Evolutionary conservation across 2,888 invertebrate species (phyloP), one percentile per base, ranked within the genome.

Genomic region (Opisthograptis luteolata): DNA sequence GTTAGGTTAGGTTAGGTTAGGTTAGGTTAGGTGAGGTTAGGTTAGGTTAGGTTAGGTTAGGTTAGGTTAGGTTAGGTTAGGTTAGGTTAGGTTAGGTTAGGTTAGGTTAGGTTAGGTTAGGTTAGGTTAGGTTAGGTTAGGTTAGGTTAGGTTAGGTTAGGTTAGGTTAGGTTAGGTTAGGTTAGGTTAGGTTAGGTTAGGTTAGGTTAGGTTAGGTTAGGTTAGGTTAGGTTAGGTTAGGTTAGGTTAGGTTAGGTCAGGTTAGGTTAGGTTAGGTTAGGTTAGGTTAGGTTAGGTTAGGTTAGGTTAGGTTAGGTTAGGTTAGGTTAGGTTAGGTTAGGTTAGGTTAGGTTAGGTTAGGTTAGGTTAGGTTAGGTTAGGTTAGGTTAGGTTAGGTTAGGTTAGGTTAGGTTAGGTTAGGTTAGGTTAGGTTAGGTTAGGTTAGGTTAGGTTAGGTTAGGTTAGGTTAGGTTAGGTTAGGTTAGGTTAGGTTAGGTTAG

Each of bases 71-170:
- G 49, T 37, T 39, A 37, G 34, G 50, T 36, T 44, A 44, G 50
- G 51, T 45, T 45, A 51, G 45, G 51, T 45, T 51, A 51, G 45
- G 44, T 45, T 51, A 45, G 44, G 52, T 52, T 55, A 58, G 59
- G 62, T 60, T 58, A 59, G 57, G 59, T 57, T 55, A 46, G 50
- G 50, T 54, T 49, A 44, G 19, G 53, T 54, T 52, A 36, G 57
- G 61, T 60, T 60, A 61, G 48, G 61, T 62, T 46, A 51, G 51
- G 55, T 64, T 64, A 60, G 58, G 60, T 63, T 59, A 49, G 58
- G 60, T 63, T 58, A 43, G 56, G 60, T 62, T 55, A 59, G 51
- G 62, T 64, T 57, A 55, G 59, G 58, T 61, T 62, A 55, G 62
- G 62, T 57, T 64, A 58, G 60, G 63, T 58, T 63, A 58, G 58